phyloP scores from a whole-genome alignment of 2,888 invertebrate species.

The Therioaphis trifolii region DNA sequence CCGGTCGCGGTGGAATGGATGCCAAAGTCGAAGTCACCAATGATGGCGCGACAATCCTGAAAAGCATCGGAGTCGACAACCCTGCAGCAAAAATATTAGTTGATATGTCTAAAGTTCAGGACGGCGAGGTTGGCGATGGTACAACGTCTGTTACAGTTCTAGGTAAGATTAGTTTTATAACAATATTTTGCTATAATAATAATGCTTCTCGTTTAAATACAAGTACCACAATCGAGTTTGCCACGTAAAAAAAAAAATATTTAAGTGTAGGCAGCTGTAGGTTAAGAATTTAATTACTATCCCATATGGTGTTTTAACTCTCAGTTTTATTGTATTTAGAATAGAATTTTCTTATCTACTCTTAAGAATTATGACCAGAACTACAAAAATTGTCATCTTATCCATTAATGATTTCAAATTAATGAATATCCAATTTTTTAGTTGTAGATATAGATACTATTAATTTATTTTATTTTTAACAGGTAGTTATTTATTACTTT shows the following conservation, averaged over 20 bases:
- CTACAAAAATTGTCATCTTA: background rate
- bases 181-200: no score
- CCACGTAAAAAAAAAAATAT: no score
- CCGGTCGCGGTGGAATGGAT: slow-evolving; percentile 74
- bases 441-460: background rate
- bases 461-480: no score
- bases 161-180: slow-evolving; percentile 70
- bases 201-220: no score
- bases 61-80: slow-evolving; percentile 96
- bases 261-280: background rate
- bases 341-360: background rate
- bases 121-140: slow-evolving; percentile 99
- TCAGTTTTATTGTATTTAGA: background rate
- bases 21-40: slow-evolving; percentile 92
- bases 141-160: slow-evolving; percentile 98
- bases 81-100: slow-evolving; percentile 98
- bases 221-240: no score
- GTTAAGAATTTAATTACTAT: background rate
- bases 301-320: background rate
- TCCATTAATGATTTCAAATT: background rate
- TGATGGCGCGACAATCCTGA: slow-evolving; percentile 98
- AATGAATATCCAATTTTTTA: background rate
- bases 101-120: slow-evolving; percentile 98
- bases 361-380: background rate
- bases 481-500: no score